phyloP scores from a whole-genome alignment of 2,888 invertebrate genomes.

The Eulithis prunata region DNA sequence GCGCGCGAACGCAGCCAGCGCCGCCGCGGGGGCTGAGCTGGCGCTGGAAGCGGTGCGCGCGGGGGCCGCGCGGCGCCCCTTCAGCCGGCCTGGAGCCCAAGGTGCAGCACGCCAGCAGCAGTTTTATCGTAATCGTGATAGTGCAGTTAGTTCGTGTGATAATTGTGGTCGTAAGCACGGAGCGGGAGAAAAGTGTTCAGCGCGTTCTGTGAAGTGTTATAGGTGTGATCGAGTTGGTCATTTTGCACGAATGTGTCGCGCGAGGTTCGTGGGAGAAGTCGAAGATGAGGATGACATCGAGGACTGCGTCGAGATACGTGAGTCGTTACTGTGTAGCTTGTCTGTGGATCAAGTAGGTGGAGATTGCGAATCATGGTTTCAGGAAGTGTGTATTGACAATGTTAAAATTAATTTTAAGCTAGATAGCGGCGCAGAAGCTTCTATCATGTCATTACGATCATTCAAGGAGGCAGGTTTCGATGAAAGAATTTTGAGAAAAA shows the following conservation, averaged over 20 bases:
- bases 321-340: conserved; percentile 16
- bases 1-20: not conserved
- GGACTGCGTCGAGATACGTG: conserved; percentile 13
- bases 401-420: conserved; percentile 15
- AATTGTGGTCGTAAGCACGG: conserved; percentile 12
- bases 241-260: conserved; percentile 10
- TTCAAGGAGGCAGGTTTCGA: conserved; percentile 10
- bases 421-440: conserved; percentile 15
- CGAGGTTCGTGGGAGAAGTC: conserved; percentile 4
- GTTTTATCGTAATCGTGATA: not conserved
- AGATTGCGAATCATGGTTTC: conserved; percentile 8
- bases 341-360: conserved; percentile 10
- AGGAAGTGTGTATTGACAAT: conserved; percentile 6
- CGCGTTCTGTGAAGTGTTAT: conserved; percentile 23
- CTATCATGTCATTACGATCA: conserved; percentile 7
- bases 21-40: conserved; percentile 3
- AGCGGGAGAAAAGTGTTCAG: conserved; percentile 4
- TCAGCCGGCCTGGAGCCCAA: not conserved
- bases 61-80: not conserved
- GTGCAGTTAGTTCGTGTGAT: not conserved
- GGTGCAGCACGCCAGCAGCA: conserved; percentile 5
- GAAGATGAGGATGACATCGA: conserved; percentile 8
- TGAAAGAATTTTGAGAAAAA: conserved; percentile 11
- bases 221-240: conserved; percentile 8
- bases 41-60: conserved; percentile 1